phyloP scores from a whole-genome alignment of 2,113 vertebrate genomes.

The Malaclemys terrapin region DNA sequence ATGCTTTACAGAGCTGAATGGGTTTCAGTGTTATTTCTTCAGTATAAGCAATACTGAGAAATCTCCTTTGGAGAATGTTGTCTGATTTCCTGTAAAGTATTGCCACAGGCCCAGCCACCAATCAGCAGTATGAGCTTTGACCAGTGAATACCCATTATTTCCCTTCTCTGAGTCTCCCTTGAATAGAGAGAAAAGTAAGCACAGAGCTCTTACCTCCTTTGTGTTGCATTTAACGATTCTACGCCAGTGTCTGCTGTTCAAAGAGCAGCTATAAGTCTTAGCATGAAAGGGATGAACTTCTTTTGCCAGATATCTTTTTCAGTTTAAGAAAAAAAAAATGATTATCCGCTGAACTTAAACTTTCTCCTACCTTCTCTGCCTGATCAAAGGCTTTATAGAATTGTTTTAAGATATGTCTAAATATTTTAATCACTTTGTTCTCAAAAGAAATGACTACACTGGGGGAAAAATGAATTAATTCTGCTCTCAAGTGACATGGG shows the following conservation, averaged over 20 bases:
- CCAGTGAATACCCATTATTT: background rate
- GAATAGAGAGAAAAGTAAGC: background rate
- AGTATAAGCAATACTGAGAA: background rate
- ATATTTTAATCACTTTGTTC: background rate
- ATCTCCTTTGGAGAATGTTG: background rate
- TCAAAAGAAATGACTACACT: background rate
- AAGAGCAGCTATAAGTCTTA: background rate
- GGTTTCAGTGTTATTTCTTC: background rate
- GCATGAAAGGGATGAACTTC: rapidly evolving
- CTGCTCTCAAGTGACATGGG: rapidly evolving
- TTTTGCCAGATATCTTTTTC: background rate
- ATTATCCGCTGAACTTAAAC: background rate
- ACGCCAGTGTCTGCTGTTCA: background rate
- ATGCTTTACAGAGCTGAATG: background rate
- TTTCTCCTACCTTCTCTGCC: background rate
- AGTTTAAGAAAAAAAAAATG: background rate
- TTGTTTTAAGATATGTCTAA: background rate
- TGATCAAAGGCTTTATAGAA: background rate
- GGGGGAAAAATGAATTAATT: background rate
- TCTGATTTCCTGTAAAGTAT: conserved; percentile 7
- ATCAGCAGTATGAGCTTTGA: conserved; percentile 11
- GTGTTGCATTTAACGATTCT: background rate
- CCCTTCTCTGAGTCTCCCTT: background rate
- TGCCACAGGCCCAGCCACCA: background rate
- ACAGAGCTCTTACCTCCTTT: background rate